Conservation (phyloP, 2,113 vertebrate species). For the Hyaena hyaena region DNA sequence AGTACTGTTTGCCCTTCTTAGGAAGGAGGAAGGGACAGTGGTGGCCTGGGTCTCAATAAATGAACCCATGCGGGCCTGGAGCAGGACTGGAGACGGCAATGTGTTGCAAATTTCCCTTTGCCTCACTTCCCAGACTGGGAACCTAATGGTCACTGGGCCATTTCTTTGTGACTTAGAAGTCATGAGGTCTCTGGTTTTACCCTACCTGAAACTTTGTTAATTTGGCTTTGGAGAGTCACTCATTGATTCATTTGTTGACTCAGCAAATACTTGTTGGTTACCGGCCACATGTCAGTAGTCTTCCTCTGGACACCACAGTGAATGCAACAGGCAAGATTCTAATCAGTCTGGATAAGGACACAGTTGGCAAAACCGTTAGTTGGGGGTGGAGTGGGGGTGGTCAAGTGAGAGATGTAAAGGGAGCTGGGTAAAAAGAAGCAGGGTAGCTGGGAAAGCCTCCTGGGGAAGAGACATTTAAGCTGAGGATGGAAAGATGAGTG, state of each 20-base stretch:
- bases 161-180: background rate
- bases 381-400: background rate
- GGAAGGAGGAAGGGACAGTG: background rate
- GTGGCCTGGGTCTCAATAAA: background rate
- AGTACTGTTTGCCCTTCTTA: background rate
- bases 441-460: background rate
- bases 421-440: slow-evolving; percentile 1
- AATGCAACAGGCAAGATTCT: background rate
- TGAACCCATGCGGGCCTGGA: background rate
- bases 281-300: background rate
- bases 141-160: background rate
- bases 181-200: background rate
- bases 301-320: background rate
- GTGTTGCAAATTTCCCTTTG: background rate
- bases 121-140: background rate
- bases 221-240: background rate
- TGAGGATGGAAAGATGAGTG: background rate
- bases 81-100: background rate
- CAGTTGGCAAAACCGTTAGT: background rate
- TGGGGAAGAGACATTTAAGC: background rate
- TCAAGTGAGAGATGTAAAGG: background rate
- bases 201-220: background rate
- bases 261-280: background rate
- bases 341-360: background rate
- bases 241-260: slow-evolving; percentile 19